phyloP scores from a whole-genome alignment of 92 coral and sea anemone species.

The Palythoa grandis region DNA sequence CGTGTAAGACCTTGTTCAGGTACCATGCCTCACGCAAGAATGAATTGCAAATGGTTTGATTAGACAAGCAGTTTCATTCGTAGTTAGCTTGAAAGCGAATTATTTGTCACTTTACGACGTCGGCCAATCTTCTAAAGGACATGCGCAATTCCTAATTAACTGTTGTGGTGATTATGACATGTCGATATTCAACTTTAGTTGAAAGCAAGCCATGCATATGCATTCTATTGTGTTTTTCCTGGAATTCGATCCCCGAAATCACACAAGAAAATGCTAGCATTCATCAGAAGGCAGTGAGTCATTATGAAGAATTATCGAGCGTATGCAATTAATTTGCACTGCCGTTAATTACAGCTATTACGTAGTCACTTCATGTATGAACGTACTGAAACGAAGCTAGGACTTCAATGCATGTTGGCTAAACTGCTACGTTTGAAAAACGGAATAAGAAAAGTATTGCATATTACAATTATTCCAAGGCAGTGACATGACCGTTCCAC shows the following conservation, averaged over 20 bases:
- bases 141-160: slow-evolving; percentile 24
- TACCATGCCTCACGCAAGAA: slow-evolving; percentile 1
- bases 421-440: neutral
- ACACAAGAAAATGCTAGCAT: slow-evolving; percentile 7
- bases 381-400: neutral
- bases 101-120: neutral
- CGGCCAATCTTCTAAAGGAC: neutral
- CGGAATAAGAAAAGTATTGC: neutral
- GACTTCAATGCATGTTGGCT: neutral
- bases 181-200: neutral
- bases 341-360: neutral
- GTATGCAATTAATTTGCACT: slow-evolving; percentile 8
- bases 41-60: neutral
- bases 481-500: neutral
- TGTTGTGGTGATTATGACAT: neutral
- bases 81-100: neutral
- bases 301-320: neutral
- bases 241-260: slow-evolving; percentile 24
- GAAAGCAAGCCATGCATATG: slow-evolving; percentile 2
- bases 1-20: neutral
- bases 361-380: neutral
- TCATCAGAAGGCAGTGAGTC: neutral
- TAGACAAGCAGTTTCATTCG: neutral
- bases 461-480: neutral
- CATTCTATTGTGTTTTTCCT: slow-evolving; percentile 27